These are phyloP conservation scores for Pseudomyrmex concolor DNA, from an alignment of 1,140 invertebrate species.

Conservation along the genomic window DNA sequence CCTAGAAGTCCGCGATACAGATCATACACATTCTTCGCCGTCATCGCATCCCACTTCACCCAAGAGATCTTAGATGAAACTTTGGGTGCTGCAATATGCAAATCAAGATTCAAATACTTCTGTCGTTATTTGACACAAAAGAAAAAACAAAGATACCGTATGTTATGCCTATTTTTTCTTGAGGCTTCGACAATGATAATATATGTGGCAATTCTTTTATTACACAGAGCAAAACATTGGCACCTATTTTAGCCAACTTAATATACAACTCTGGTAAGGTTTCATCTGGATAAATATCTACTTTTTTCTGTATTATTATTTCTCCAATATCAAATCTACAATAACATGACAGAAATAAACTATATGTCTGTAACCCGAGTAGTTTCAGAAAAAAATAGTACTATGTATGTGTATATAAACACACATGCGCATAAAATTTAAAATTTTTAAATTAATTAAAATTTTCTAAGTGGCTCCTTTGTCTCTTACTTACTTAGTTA, in stretches of 20 bases:
- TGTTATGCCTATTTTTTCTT: constrained; percentile 87
- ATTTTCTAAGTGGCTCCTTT: too few species aligned
- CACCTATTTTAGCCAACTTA: constrained; percentile 89
- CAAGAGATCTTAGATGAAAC: constrained; percentile 86
- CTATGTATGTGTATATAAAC: too few species aligned
- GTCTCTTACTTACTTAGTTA: too few species aligned
- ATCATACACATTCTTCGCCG: constrained; percentile 87
- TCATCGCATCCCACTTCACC: constrained; percentile 88
- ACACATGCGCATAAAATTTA: too few species aligned
- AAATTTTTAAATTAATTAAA: too few species aligned
- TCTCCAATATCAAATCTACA: constrained; percentile 94
- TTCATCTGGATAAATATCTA: constrained; percentile 87
- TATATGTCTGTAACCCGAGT: not conserved
- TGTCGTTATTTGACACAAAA: constrained; percentile 3
- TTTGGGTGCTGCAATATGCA: constrained; percentile 89
- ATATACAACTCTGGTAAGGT: constrained; percentile 89
- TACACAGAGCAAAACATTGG: constrained; percentile 88
- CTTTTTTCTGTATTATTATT: constrained; percentile 89
- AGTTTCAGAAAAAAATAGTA: too few species aligned
- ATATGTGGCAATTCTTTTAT: constrained; percentile 87
- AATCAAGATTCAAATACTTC: constrained; percentile 41
- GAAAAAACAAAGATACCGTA: constrained; percentile 86
- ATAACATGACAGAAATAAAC: constrained; percentile 47
- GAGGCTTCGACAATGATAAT: constrained; percentile 86
- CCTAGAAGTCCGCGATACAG: constrained; percentile 88